Percentiles rank a stretch among this genome's conserved stretches.
These are phyloP conservation scores for Hemicrepidius hirtus DNA, from an alignment of 2,888 invertebrate species.

Conservation along the genomic window DNA sequence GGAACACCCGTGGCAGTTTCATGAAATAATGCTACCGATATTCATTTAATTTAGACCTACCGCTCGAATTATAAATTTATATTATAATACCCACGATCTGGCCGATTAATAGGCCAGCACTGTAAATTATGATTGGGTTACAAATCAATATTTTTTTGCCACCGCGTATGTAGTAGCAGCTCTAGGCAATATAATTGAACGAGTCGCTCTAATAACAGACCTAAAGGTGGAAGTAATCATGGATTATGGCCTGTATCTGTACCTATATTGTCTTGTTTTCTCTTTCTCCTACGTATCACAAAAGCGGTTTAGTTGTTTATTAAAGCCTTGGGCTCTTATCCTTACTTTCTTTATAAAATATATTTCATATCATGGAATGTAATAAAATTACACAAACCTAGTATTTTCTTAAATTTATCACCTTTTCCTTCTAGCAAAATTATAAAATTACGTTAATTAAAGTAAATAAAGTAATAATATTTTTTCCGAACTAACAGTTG, in stretches of 20 bases:
- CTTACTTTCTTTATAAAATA: background rate
- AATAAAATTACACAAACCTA: background rate
- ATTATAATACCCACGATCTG: constrained; percentile 48
- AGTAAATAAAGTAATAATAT: too few relatives aligned
- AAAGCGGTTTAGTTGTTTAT: constrained; percentile 9
- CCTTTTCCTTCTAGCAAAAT: too few relatives aligned
- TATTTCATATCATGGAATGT: background rate
- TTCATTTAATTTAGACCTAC: constrained; percentile 38
- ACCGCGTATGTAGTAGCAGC: constrained; percentile 54
- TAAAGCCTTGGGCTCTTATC: constrained; percentile 9
- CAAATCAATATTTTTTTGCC: constrained; percentile 56
- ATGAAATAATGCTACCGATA: constrained; percentile 57
- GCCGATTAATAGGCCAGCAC: constrained; percentile 32
- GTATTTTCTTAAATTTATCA: too few relatives aligned
- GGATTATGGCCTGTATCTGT: constrained; percentile 14
- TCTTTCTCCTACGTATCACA: constrained; percentile 12
- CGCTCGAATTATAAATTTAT: constrained; percentile 55
- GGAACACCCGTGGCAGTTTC: constrained; percentile 51
- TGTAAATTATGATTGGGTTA: constrained; percentile 49
- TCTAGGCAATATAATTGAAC: constrained; percentile 55
- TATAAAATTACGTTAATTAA: too few relatives aligned
- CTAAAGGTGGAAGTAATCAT: constrained; percentile 16
- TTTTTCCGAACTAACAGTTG: too few relatives aligned
- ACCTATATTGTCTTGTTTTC: constrained; percentile 6
- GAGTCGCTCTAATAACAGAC: constrained; percentile 34